A percentile compares a stretch with the other conserved stretches of the same genome.
Conservation (phyloP, 2,797 vertebrate species). For the Apogon hyalosoma region DNA sequence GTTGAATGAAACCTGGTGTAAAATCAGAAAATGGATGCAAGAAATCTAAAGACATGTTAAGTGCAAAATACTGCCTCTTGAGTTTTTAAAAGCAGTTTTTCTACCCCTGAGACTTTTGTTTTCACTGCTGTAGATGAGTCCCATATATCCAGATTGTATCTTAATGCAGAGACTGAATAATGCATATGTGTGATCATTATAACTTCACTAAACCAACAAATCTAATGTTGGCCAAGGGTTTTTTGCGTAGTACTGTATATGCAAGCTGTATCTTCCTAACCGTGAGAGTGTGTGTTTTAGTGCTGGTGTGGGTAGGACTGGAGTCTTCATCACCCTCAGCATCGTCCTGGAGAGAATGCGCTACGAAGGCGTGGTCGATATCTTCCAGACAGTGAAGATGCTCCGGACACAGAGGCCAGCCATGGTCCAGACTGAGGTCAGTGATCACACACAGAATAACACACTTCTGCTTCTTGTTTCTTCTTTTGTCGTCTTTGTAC, state of each 20-base stretch:
- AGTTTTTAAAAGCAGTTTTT: no score
- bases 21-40: no score
- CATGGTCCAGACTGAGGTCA: conserved; percentile 99
- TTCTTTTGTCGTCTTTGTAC: background rate
- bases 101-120: no score
- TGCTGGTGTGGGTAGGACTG: conserved; percentile 94
- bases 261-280: background rate
- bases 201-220: no score
- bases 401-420: conserved; percentile 96
- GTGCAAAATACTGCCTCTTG: no score
- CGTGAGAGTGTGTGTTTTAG: conserved; percentile 72
- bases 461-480: background rate
- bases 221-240: no score
- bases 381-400: conserved; percentile 99
- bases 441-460: conserved; percentile 34
- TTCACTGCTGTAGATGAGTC: no score
- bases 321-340: conserved; percentile 97
- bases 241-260: background rate
- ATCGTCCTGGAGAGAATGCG: conserved; percentile 98
- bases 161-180: no score
- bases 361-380: conserved; percentile 97
- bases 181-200: no score
- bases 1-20: no score
- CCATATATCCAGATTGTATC: no score
- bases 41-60: no score